Base-by-base conservation (phyloP, 2,888 invertebrate genomes). In the Ischnus inquisitorius region DNA sequence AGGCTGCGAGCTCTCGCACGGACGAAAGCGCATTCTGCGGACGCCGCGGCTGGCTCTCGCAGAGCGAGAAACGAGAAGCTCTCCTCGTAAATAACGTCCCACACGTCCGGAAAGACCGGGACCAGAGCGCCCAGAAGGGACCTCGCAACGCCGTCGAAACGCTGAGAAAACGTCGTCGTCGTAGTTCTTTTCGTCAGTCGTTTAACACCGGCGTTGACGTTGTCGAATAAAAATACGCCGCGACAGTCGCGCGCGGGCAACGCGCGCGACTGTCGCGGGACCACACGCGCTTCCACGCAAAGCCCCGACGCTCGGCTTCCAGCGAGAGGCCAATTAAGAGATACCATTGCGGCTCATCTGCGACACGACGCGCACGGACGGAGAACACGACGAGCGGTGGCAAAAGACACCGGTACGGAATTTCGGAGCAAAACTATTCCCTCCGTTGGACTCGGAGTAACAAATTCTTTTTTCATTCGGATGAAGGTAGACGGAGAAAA, bases 151-250 rank as follows among this genome's bases (percentile, higher is more conserved):
- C 19, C n/a, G n/a, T 34, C 34, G 8, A 34, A 43, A 22, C 72
- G 72, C 41, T 46, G 72, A 62, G 74, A 57, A 77, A 60, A 16
- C 62, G 75, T n/a, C 79, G 85, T 43, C 81, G 87, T 88, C 88
- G 90, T 92, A 90, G 89, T 91, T 88, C 89, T 90, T 91, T 91
- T 91, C 90, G 92, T 92, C 92, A 90, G 90, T 92, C 92, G 90
- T 92, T 92, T 92, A 92, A 91, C 91, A 90, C 92, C 87, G 88
- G 88, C 91, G 91, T 90, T 89, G 90, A 89, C 88, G 88, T 90
- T 88, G 90, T 88, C 90, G 90, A 91, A 92, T 92, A 92, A 92
- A 91, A 92, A 92, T 92, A 92, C 88, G 86, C 83, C 89, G 85
- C 86, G 88, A 84, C 71, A 65, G 69, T n/a, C n/a, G 19, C 12